Conservation (phyloP, 2,888 invertebrate genomes). For the Saturnia japonica region DNA sequence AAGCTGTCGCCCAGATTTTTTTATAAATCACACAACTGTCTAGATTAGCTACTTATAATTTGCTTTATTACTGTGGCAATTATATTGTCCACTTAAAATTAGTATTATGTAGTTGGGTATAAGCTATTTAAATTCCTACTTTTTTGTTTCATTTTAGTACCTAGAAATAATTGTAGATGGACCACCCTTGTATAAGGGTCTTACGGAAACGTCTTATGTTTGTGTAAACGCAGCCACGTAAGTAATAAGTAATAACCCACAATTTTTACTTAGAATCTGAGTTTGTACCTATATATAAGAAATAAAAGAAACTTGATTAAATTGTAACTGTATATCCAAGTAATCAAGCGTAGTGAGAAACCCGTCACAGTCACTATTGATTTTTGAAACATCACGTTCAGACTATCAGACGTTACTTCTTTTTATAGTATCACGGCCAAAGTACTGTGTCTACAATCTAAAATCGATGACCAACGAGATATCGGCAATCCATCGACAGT, state of each 20-base stretch:
- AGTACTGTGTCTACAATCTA: too few relatives aligned
- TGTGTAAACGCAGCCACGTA: background rate
- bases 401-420: too few relatives aligned
- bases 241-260: background rate
- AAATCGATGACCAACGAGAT: too few relatives aligned
- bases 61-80: background rate
- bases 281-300: slow-evolving; percentile 2
- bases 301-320: background rate
- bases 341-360: too few relatives aligned
- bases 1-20: too few relatives aligned
- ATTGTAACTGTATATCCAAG: too few relatives aligned
- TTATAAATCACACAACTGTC: background rate
- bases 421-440: too few relatives aligned
- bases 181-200: background rate
- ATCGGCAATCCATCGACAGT: too few relatives aligned
- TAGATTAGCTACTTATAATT: background rate
- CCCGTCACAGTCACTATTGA: too few relatives aligned
- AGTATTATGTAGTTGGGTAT: background rate
- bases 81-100: background rate
- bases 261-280: background rate
- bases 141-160: background rate
- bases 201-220: too few relatives aligned
- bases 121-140: background rate
- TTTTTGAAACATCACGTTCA: too few relatives aligned
- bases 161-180: background rate